phyloP scores from a whole-genome alignment of 2,113 vertebrate genomes.

The Pionites leucogaster region DNA sequence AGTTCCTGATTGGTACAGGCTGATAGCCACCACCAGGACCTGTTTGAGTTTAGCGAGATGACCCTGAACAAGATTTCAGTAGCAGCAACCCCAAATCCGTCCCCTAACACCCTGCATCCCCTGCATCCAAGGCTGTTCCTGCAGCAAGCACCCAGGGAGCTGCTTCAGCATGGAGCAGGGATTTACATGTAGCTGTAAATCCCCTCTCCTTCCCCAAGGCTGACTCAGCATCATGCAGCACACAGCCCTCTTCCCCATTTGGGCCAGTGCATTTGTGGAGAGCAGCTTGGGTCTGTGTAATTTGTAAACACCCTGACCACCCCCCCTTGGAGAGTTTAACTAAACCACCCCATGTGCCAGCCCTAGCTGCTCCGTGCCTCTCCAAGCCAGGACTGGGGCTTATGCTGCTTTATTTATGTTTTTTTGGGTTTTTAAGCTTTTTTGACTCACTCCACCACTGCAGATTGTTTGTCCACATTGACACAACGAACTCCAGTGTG shows the following conservation, averaged over 20 bases:
- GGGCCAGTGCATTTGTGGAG: accelerated
- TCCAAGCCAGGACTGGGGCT: neutral
- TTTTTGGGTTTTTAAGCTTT: neutral
- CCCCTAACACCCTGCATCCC: neutral
- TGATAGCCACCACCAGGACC: conserved; percentile 64
- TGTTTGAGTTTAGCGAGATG: conserved; percentile 73
- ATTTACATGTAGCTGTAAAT: neutral
- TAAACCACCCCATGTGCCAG: neutral
- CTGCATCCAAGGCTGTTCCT: neutral
- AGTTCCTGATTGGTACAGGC: conserved; percentile 70
- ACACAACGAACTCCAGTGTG: neutral
- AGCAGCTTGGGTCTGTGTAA: neutral
- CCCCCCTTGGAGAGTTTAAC: accelerated
- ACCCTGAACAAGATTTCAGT: neutral
- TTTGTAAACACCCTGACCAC: neutral
- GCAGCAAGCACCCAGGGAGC: neutral
- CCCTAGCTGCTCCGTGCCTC: neutral
- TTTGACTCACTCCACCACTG: neutral
- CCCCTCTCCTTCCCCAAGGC: neutral
- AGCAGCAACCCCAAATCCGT: neutral
- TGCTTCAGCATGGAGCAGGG: neutral
- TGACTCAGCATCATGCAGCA: neutral
- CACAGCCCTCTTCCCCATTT: neutral
- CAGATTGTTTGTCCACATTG: neutral
- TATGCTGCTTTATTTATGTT: neutral